Evolutionary conservation across 2,113 vertebrate genomes (phyloP).

Genomic region (Ophiodon elongatus): DNA sequence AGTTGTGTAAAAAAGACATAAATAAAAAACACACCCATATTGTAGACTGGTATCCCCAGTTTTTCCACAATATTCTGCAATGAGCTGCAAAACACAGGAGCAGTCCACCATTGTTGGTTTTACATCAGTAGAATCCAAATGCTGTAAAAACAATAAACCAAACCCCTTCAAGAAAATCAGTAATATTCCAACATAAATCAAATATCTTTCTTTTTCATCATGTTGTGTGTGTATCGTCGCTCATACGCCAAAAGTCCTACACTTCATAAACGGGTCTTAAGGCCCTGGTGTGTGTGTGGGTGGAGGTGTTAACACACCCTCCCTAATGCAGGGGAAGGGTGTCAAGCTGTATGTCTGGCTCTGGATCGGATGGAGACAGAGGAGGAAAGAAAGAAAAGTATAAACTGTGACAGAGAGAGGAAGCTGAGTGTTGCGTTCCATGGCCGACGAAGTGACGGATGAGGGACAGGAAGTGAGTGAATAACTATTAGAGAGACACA

Average conservation of each 20-base stretch:
- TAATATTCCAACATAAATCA: constrained; percentile 11
- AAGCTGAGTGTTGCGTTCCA: neutral
- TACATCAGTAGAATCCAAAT: constrained; percentile 33
- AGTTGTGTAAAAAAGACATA: neutral
- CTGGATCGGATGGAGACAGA: constrained; percentile 4
- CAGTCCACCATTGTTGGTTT: constrained; percentile 39
- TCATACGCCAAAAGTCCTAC: constrained; percentile 30
- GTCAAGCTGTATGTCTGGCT: constrained; percentile 52
- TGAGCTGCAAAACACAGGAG: constrained; percentile 12
- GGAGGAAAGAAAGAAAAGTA: constrained; percentile 9
- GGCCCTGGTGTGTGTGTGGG: constrained; percentile 40
- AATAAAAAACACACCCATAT: constrained; percentile 13
- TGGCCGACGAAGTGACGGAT: constrained; percentile 10
- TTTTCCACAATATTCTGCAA: constrained; percentile 41
- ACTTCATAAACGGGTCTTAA: constrained; percentile 64
- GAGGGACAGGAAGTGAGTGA: constrained; percentile 30
- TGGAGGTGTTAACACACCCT: constrained; percentile 74
- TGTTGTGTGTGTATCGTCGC: constrained; percentile 10
- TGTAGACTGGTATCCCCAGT: neutral
- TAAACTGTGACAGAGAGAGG: constrained; percentile 10
- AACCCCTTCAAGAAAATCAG: constrained; percentile 22
- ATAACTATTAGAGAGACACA: constrained; percentile 1
- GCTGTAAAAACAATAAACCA: constrained; percentile 25
- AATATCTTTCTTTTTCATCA: neutral
- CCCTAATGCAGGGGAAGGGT: constrained; percentile 50